Evolutionary conservation across 2,797 vertebrate genomes (phyloP).

Genomic region (Tragopan temminckii): DNA sequence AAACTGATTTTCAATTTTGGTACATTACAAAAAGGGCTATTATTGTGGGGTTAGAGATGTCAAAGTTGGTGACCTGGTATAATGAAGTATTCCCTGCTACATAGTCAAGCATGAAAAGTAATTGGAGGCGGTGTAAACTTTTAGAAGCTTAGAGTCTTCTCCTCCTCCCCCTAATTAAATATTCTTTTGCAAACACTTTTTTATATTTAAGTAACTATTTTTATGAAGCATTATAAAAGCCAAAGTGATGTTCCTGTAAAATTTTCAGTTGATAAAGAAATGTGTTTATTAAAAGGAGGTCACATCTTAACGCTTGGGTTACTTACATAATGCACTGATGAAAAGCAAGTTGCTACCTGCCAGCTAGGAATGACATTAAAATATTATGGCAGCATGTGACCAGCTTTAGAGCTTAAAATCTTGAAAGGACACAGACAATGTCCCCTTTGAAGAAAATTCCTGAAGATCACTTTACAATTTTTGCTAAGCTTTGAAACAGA

Average conservation of each 20-base stretch:
- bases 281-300: background rate
- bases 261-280: background rate
- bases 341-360: slow-evolving; percentile 64
- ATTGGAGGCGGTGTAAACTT: slow-evolving; percentile 49
- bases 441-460: slow-evolving; percentile 52
- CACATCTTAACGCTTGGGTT: slow-evolving; percentile 38
- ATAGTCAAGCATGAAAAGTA: slow-evolving; percentile 62
- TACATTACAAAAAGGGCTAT: slow-evolving; percentile 73
- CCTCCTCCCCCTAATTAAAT: background rate
- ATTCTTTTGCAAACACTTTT: background rate
- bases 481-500: slow-evolving; percentile 22
- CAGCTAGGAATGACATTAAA: slow-evolving; percentile 53
- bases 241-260: background rate
- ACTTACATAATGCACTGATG: slow-evolving; percentile 31
- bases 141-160: background rate
- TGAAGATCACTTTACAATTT: slow-evolving; percentile 31
- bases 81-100: slow-evolving; percentile 70
- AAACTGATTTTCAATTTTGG: slow-evolving; percentile 74
- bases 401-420: slow-evolving; percentile 48
- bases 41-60: slow-evolving; percentile 75
- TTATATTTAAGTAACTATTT: background rate
- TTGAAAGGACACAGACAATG: slow-evolving; percentile 46
- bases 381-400: slow-evolving; percentile 52
- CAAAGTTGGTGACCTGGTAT: slow-evolving; percentile 76
- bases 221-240: background rate